phyloP scores from a whole-genome alignment of 2,113 vertebrate genomes.

The Anser cygnoides region DNA sequence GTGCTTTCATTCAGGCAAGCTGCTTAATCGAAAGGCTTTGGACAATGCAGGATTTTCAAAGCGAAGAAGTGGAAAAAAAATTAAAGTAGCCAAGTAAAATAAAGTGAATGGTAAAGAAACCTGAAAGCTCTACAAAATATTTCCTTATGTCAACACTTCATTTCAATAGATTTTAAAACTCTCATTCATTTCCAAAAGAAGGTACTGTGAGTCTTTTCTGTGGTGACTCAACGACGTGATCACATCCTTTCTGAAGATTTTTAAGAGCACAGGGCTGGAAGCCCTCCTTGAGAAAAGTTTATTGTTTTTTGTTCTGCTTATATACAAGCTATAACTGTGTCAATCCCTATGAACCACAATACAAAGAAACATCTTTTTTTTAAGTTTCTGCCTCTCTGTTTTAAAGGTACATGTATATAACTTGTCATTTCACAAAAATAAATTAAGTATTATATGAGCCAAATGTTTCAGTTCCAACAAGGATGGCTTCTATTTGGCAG shows the following conservation, averaged over 20 bases:
- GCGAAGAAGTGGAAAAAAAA: constrained; percentile 58
- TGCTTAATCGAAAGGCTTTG: constrained; percentile 72
- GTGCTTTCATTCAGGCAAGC: constrained; percentile 65
- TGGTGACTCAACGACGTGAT: constrained; percentile 11
- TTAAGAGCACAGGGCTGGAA: constrained; percentile 27
- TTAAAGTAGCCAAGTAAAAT: constrained; percentile 76
- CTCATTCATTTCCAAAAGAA: constrained; percentile 54
- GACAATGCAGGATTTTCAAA: constrained; percentile 78
- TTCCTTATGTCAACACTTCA: constrained; percentile 72
- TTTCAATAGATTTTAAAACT: constrained; percentile 69
- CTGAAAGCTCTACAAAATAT: constrained; percentile 71
- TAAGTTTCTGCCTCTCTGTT: constrained; percentile 58
- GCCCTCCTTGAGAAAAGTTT: constrained; percentile 29
- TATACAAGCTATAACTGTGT: constrained; percentile 7
- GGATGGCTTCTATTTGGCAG: constrained; percentile 75
- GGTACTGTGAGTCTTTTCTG: constrained; percentile 49
- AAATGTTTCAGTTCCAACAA: constrained; percentile 75
- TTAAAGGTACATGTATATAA: constrained; percentile 76
- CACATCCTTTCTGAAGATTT: constrained; percentile 54
- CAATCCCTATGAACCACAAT: constrained; percentile 37
- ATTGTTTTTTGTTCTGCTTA: constrained; percentile 62
- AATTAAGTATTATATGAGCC: constrained; percentile 77
- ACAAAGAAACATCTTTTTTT: constrained; percentile 51
- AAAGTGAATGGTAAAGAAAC: constrained; percentile 64
- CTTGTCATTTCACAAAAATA: constrained; percentile 77